Conservation (phyloP, 2,888 invertebrate genomes). For the Zonitis immaculata region DNA sequence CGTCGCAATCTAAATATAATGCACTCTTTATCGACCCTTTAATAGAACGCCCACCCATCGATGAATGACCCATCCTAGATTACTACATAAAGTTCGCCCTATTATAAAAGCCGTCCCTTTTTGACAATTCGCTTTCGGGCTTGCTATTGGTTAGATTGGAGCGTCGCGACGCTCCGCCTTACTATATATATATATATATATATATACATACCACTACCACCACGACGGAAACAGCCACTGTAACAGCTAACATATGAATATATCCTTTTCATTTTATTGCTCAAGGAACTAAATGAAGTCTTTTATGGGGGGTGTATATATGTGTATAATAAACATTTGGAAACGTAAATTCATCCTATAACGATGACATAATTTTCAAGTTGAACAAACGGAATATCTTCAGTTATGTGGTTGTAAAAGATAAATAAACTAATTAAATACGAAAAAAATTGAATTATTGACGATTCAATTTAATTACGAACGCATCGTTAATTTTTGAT, state of each 20-base stretch:
- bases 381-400: neutral
- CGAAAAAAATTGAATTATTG: neutral
- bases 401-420: neutral
- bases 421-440: too few relatives aligned
- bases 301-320: conserved; percentile 34
- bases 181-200: too few relatives aligned
- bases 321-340: too few relatives aligned
- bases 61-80: conserved; percentile 53
- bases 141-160: conserved; percentile 31
- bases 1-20: conserved; percentile 34
- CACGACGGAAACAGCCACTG: conserved; percentile 18
- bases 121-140: conserved; percentile 50
- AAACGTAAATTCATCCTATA: conserved; percentile 25
- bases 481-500: neutral
- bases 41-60: conserved; percentile 49
- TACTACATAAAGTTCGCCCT: conserved; percentile 40
- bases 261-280: conserved; percentile 28
- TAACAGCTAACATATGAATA: conserved; percentile 19
- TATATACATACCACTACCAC: conserved; percentile 16
- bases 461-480: neutral
- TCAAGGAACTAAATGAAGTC: conserved; percentile 33
- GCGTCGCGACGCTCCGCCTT: conserved; percentile 34
- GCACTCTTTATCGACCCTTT: conserved; percentile 36
- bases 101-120: conserved; percentile 54
- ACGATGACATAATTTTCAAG: conserved; percentile 27